Percentiles rank a stretch among this genome's conserved stretches.
Conservation (phyloP, 2,888 invertebrate genomes). For the Atherix ibis region DNA sequence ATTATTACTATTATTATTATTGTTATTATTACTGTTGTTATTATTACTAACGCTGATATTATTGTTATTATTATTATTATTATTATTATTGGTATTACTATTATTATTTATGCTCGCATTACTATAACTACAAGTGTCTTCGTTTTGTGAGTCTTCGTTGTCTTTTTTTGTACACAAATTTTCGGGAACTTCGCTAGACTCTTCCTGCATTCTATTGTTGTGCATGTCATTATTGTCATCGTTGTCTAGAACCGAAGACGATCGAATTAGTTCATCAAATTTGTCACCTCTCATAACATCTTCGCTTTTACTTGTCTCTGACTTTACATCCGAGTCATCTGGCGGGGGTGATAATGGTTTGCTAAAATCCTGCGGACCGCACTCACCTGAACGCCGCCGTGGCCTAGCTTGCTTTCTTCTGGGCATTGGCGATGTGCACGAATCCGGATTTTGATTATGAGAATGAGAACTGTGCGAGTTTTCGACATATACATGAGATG, state of each 20-base stretch:
- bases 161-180: constrained; percentile 27
- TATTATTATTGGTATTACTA: constrained; percentile 8
- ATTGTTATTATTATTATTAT: constrained; percentile 8
- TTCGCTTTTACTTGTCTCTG: constrained; percentile 37
- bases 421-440: constrained; percentile 65
- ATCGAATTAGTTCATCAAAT: no score
- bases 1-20: constrained; percentile 10
- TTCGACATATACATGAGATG: constrained; percentile 28
- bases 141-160: constrained; percentile 17
- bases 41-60: constrained; percentile 6
- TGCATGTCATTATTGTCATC: neutral
- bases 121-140: no score
- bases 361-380: constrained; percentile 44
- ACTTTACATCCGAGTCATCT: constrained; percentile 30
- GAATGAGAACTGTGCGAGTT: constrained; percentile 32
- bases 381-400: constrained; percentile 65
- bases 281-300: constrained; percentile 31
- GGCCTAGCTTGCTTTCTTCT: constrained; percentile 76
- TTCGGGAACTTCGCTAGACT: constrained; percentile 27
- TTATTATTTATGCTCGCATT: constrained; percentile 5
- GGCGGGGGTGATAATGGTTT: constrained; percentile 21
- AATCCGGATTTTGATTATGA: constrained; percentile 28
- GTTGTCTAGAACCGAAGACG: constrained; percentile 3
- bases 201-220: constrained; percentile 1
- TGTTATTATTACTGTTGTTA: constrained; percentile 10